Conservation (phyloP, 2,797 vertebrate species). For the Huso huso region DNA sequence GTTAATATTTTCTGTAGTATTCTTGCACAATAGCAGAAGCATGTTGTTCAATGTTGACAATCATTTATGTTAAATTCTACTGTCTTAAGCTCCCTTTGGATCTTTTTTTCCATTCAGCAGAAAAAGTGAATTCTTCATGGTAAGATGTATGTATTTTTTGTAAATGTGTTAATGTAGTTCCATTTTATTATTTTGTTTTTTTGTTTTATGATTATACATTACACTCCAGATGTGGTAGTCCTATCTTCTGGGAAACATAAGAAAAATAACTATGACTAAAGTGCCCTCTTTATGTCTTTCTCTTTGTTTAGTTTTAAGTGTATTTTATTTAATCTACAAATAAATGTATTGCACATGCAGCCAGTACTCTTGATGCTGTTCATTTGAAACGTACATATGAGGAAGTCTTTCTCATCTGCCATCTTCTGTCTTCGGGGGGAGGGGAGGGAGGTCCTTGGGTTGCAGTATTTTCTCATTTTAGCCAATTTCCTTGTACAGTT, state of each 20-base stretch:
- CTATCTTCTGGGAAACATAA: constrained; percentile 33
- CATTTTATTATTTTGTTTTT: constrained; percentile 49
- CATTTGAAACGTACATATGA: constrained; percentile 35
- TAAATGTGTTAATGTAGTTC: no score
- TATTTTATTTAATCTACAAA: constrained; percentile 9
- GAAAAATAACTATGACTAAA: constrained; percentile 8
- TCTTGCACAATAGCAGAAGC: constrained; percentile 40
- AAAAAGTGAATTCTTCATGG: no score
- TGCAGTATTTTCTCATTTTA: constrained; percentile 70
- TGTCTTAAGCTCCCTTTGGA: not conserved
- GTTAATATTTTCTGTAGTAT: not conserved
- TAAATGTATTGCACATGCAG: constrained; percentile 32
- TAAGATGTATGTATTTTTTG: no score
- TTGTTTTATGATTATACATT: constrained; percentile 45
- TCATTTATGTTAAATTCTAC: constrained; percentile 23
- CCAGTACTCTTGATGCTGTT: constrained; percentile 37
- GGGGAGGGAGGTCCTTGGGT: constrained; percentile 56
- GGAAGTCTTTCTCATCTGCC: constrained; percentile 51
- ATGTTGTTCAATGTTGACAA: constrained; percentile 41
- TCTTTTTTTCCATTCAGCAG: not conserved
- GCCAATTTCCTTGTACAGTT: constrained; percentile 68
- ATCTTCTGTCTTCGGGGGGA: constrained; percentile 58
- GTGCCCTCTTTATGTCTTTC: constrained; percentile 30
- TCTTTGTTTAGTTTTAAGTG: constrained; percentile 16
- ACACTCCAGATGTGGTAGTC: constrained; percentile 45